phyloP scores from a whole-genome alignment of 2,888 invertebrate species.

The Sarcophaga subvicina region DNA sequence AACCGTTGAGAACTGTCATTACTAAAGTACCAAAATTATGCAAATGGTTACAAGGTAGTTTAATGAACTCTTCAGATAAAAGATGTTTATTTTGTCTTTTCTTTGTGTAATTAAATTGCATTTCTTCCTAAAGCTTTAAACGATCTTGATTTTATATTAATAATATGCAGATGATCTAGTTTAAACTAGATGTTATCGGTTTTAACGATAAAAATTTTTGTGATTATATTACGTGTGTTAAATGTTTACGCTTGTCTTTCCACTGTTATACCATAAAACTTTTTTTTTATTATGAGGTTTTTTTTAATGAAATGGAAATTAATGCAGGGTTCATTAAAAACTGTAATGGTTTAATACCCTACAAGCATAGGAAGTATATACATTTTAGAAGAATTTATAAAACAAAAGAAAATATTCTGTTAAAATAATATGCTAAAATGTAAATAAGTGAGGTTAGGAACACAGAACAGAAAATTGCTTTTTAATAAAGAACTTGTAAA shows the following conservation, averaged over 20 bases:
- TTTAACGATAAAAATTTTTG: slow-evolving; percentile 18
- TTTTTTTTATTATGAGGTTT: slow-evolving; percentile 2
- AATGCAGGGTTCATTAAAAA: neutral
- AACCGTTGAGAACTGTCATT: slow-evolving; percentile 2
- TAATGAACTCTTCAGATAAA: slow-evolving; percentile 32
- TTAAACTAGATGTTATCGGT: slow-evolving; percentile 36
- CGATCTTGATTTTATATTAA: neutral
- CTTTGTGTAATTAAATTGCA: slow-evolving; percentile 2
- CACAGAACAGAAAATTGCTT: too few species aligned
- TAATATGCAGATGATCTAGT: slow-evolving; percentile 13
- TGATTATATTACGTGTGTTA: slow-evolving; percentile 24
- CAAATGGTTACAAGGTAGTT: slow-evolving; percentile 44
- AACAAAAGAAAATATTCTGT: neutral
- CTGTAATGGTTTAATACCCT: neutral
- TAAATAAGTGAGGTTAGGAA: too few species aligned
- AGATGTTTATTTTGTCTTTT: neutral
- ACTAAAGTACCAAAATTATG: neutral
- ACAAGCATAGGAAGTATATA: neutral
- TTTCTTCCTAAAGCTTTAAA: neutral
- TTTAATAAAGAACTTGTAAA: too few species aligned
- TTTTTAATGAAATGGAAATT: neutral
- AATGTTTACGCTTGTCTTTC: slow-evolving; percentile 25
- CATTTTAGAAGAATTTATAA: too few species aligned
- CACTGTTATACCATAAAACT: slow-evolving; percentile 4
- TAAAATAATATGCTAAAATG: too few species aligned